Base-by-base conservation (phyloP, 2,113 vertebrate genomes). In the Engraulis encrasicolus region DNA sequence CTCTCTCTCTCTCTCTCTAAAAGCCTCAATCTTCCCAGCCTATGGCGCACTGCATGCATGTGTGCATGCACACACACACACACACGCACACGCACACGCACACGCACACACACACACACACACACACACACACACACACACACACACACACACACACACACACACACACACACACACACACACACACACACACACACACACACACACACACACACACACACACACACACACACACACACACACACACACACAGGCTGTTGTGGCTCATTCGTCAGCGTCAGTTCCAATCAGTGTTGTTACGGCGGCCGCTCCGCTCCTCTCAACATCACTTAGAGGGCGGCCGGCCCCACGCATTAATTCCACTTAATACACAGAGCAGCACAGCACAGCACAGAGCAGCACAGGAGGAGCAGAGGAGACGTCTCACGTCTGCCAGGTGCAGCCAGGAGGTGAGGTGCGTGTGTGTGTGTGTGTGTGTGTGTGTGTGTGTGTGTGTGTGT, bases 221-320 rank as follows among this genome's bases (percentile, higher is more conserved):
- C 3, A 3, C 40, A 45, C 40, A 45, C 40, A 45, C 4, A 45
- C 3, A 45, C 40, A 45, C 40, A 45, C 40, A 45, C 4, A 45
- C 40, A 9, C 40, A 45, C 50, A 19, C 50, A 18, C 4, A 2
- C 20, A 58, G 52, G 52, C 52, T n/a, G 19, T 19, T 66, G 12
- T 31, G 48, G 50, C 88, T 85, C 80, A 85, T 89, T 80, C 86
- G 58, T 38, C 79, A 89, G 78, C 80, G 52, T 78, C 80, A 82
- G 84, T 83, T 66, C 58, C 58, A 66, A 66, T 66, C 58, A 66
- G 58, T 14, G 58, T 66, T 66, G 31, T 66, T 66, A 66, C 12
- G 7, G 23, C 40, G 6, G 31, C n/a, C n/a, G 58, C 58, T 27
- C 58, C 58, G 0, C 58, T 66, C 58, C 58, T 66, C 58, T 66